These are phyloP conservation scores for Aspidiotus destructor DNA, from an alignment of 2,888 invertebrate genomes.

Conservation along the genomic window DNA sequence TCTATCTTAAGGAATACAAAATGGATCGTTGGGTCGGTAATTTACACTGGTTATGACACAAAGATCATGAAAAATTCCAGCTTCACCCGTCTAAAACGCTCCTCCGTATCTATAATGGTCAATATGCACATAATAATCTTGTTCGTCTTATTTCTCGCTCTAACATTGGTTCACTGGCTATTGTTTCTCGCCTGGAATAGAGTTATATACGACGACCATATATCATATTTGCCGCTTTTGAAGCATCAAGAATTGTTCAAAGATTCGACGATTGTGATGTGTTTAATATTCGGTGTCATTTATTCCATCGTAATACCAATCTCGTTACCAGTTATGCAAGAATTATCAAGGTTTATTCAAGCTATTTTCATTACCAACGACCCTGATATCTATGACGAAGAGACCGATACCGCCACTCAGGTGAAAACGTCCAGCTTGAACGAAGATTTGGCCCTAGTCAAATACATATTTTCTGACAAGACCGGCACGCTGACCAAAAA, in stretches of 20 bases:
- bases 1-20: slow-evolving; percentile 30
- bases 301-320: slow-evolving; percentile 29
- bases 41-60: slow-evolving; percentile 34
- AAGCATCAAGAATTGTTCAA: background rate
- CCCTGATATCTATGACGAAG: slow-evolving; percentile 71
- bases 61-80: slow-evolving; percentile 30
- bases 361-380: slow-evolving; percentile 92
- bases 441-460: slow-evolving; percentile 90
- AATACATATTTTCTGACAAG: slow-evolving; percentile 94
- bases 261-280: background rate
- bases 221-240: slow-evolving; percentile 10
- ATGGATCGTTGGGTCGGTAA: slow-evolving; percentile 33
- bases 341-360: slow-evolving; percentile 50
- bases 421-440: slow-evolving; percentile 94
- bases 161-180: slow-evolving; percentile 3
- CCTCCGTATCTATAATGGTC: slow-evolving; percentile 18
- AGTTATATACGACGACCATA: background rate
- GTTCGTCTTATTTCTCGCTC: slow-evolving; percentile 9
- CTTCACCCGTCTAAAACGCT: slow-evolving; percentile 22
- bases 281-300: slow-evolving; percentile 17
- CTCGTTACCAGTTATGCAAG: slow-evolving; percentile 28
- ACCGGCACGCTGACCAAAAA: slow-evolving; percentile 97
- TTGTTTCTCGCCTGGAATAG: slow-evolving; percentile 19
- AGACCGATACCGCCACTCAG: slow-evolving; percentile 70
- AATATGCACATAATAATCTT: slow-evolving; percentile 23